Base-by-base conservation (phyloP, 2,113 vertebrate species). In the Polypterus senegalus region DNA sequence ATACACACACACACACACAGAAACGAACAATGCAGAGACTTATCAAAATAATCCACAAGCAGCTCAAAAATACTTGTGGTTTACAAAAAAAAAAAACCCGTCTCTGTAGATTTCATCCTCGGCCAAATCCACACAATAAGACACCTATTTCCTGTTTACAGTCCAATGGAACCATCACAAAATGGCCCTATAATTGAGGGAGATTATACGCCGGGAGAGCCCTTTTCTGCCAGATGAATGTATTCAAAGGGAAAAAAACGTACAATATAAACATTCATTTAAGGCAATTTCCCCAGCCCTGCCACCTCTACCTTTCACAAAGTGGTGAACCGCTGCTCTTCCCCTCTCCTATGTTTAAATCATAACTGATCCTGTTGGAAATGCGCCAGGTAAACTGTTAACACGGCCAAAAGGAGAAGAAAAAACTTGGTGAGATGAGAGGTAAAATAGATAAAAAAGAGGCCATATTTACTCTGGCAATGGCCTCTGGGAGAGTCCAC, bases 71-170 rank as follows among this genome's bases (percentile, higher is more conserved):
- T 58, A 27, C 46, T 45, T 45, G 56, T 45, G 56, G 56, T 58
- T 58, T 58, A 7, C 56, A 45, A 7, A 58, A 58, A 9, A 58
- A 27, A 27, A 27, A 27, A 27, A 27, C 27, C 27, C 46, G 11
- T 4, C 43, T 5, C 56, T 58, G 46, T 45, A 27, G 46, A 58
- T 58, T n/a, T 58, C 27, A 58, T n/a, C 3, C 56, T 58, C 43
- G 8, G 56, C 56, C 4, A 58, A 58, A 58, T 45, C 56, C 56
- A 58, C 56, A 58, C 56, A 58, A 58, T 58, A 45, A 58, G 56
- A 58, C 56, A 58, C 56, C 56, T 58, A 58, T 44, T 58, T 58
- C 56, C 56, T 58, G 56, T 58, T 58, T 58, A 58, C 56, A 58
- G 46, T 58, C 56, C 27, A 45, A 27, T 58, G 5, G 5, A 58